Conservation (phyloP, 2,797 vertebrate genomes). For the Phoxinus dragarum region DNA sequence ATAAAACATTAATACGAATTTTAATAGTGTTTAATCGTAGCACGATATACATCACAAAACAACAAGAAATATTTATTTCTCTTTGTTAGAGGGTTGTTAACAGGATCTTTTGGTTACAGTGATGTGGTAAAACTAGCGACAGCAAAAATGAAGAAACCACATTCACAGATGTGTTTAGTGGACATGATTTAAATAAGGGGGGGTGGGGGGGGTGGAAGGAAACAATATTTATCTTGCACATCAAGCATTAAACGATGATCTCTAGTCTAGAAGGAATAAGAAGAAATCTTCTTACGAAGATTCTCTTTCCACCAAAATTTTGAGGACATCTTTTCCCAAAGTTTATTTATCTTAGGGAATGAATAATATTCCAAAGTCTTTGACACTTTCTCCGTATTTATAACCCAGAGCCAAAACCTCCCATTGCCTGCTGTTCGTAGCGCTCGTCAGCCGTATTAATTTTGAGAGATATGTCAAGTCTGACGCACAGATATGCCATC, state of each 20-base stretch:
- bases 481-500: constrained; percentile 63
- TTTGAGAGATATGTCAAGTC: constrained; percentile 67
- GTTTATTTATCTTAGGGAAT: constrained; percentile 67
- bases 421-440: constrained; percentile 62
- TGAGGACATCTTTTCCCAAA: constrained; percentile 25
- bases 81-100: not conserved
- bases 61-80: not conserved
- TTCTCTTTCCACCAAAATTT: constrained; percentile 29
- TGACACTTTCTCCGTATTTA: constrained; percentile 74
- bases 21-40: constrained; percentile 47
- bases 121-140: not conserved
- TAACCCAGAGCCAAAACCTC: constrained; percentile 67
- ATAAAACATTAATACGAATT: constrained; percentile 49
- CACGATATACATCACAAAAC: constrained; percentile 33
- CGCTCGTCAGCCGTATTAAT: constrained; percentile 70
- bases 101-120: constrained; percentile 14
- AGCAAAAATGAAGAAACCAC: constrained; percentile 7
- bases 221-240: constrained; percentile 19
- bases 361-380: constrained; percentile 68
- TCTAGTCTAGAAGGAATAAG: constrained; percentile 35
- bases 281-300: constrained; percentile 40
- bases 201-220: not conserved
- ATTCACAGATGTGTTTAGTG: not conserved
- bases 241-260: constrained; percentile 22
- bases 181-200: not conserved